These are phyloP conservation scores for Drosophila meridionalis DNA, from an alignment of 2,888 invertebrate genomes.

Conservation along the genomic window DNA sequence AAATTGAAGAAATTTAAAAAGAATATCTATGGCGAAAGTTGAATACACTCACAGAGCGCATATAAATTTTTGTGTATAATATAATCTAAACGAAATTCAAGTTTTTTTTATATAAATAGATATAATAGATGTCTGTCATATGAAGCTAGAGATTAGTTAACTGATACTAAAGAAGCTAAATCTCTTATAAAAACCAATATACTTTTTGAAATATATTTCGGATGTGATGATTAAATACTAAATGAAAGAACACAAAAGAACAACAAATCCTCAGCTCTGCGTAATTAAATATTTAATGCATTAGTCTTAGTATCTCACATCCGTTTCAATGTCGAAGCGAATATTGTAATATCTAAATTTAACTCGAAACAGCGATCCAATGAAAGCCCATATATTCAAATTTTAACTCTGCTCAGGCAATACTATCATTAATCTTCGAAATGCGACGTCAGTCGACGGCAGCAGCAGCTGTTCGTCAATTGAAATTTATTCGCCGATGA, in stretches of 20 bases:
- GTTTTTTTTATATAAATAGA: neutral
- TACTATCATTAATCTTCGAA: constrained; percentile 56
- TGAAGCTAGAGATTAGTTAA: neutral
- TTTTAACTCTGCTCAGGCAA: constrained; percentile 10
- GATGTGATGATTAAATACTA: neutral
- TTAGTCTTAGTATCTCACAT: constrained; percentile 19
- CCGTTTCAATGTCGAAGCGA: constrained; percentile 28
- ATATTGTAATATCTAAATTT: constrained; percentile 48
- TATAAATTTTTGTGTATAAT: neutral
- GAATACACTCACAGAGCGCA: constrained; percentile 8
- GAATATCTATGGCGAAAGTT: neutral
- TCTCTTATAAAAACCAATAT: neutral
- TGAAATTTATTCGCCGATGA: constrained; percentile 14
- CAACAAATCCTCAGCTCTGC: neutral
- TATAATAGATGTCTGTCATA: neutral
- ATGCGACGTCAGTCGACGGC: constrained; percentile 23
- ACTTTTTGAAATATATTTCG: neutral
- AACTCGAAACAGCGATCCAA: constrained; percentile 15
- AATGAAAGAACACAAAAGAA: neutral
- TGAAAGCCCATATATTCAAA: constrained; percentile 13
- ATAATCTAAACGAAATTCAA: neutral
- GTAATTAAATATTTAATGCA: constrained; percentile 3
- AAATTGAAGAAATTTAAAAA: neutral
- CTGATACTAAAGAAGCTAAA: no score
- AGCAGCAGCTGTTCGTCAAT: constrained; percentile 44